These are phyloP conservation scores for Bujurquina vittata DNA, from an alignment of 2,113 vertebrate species.

Conservation along the genomic window DNA sequence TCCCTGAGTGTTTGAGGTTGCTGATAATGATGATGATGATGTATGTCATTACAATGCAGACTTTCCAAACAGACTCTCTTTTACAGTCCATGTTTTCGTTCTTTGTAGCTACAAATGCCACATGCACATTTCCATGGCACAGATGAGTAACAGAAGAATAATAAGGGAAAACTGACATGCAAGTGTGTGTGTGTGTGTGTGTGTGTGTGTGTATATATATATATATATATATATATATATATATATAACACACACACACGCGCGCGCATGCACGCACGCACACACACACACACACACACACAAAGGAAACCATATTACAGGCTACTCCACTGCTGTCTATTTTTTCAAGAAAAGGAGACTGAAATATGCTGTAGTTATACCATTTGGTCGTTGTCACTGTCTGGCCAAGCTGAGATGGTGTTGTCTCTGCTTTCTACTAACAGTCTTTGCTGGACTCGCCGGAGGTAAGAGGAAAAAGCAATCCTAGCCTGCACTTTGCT, in stretches of 20 bases:
- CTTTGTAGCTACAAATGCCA: constrained; percentile 48
- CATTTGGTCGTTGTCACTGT: constrained; percentile 93
- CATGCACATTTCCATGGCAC: constrained; percentile 45
- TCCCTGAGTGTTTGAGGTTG: constrained; percentile 46
- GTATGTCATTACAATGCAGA: constrained; percentile 54
- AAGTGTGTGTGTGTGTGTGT: neutral
- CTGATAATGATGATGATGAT: constrained; percentile 50
- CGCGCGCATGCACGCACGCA: no score
- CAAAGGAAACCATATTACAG: constrained; percentile 41
- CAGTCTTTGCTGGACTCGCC: constrained; percentile 90
- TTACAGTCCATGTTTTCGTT: constrained; percentile 53
- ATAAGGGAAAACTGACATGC: constrained; percentile 54
- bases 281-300: neutral
- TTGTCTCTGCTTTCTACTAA: constrained; percentile 82
- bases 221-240: no score
- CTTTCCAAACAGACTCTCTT: constrained; percentile 62
- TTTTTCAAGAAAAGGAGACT: constrained; percentile 28
- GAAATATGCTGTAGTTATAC: constrained; percentile 75
- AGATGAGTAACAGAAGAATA: constrained; percentile 57
- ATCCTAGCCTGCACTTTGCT: constrained; percentile 96
- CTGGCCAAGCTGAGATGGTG: constrained; percentile 81
- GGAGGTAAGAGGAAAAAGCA: constrained; percentile 94
- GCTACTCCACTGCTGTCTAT: constrained; percentile 20
- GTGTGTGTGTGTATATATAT: no score
- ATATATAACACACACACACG: neutral